Base-by-base conservation (phyloP, 2,113 vertebrate genomes). In the Garra rufa region DNA sequence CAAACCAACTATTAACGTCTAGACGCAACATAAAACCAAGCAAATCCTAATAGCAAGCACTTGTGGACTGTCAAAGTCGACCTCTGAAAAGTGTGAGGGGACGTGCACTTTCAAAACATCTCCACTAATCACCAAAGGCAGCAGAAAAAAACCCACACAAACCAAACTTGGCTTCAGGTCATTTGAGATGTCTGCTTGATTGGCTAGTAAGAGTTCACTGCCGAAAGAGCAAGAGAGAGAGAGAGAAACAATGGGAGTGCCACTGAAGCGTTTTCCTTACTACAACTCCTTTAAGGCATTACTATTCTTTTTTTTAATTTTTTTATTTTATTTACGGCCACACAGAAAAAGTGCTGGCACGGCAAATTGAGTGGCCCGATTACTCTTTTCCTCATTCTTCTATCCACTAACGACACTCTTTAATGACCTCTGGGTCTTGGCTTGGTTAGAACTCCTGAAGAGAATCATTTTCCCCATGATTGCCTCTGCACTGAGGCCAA, bases 21-120 rank as follows among this genome's bases (percentile, higher is more conserved):
- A 98, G 97, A 98, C 96, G 91, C 94, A 97, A 97, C 96, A 97
- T 98, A 95, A 98, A 97, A 97, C 96, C 95, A 96, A 85, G 81
- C 93, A 95, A 97, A 96, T 96, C 96, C 93, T 87, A 90, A 84
- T 92, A 96, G 95, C 95, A 92, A 92, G 95, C 93, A 93, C 87
- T 88, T 82, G 91, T 94, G 95, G 94, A 34, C 83, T 30, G 46
- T 83, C 52, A 63, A 94, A 95, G 85, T 87, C 77, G 87, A 82
- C 84, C 88, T 82, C 19, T 38, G 41, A 82, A 81, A 84, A 83
- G 86, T 48, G 83, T 82, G 75, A 73, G 52, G 48, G 88, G 88
- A 85, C 82, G 76, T 81, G 83, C 46, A 86, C 85, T 79, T 86
- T 88, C 71, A 76, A 85, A 78, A 38, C 44, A 30, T 75, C 67